Percentiles rank a stretch among this genome's conserved stretches.
phyloP scores from a whole-genome alignment of 1,140 invertebrate genomes.

The Papilio aristodemus region DNA sequence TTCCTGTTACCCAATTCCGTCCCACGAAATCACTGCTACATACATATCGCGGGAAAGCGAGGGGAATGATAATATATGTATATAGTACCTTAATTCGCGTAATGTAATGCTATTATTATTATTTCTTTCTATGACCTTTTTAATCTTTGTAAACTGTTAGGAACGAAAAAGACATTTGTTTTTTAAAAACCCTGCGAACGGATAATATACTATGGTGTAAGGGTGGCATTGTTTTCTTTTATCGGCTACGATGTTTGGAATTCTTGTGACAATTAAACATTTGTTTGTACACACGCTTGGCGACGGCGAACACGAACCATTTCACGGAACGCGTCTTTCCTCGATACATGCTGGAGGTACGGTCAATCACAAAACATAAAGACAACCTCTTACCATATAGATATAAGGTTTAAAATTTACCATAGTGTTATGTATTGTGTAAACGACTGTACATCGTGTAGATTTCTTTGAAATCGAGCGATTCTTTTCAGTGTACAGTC shows the following conservation, averaged over 20 bases:
- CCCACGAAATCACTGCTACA: too few species aligned
- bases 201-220: constrained; percentile 16
- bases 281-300: constrained; percentile 63
- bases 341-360: constrained; percentile 38
- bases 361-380: constrained; percentile 15
- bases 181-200: neutral
- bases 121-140: neutral
- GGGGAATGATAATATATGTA: too few species aligned
- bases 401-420: constrained; percentile 4
- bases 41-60: too few species aligned
- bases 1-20: too few species aligned
- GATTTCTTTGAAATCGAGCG: constrained; percentile 38
- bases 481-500: neutral
- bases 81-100: too few species aligned
- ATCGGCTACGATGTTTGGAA: constrained; percentile 56
- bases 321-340: constrained; percentile 57
- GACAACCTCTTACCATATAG: neutral
- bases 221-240: constrained; percentile 55
- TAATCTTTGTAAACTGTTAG: neutral
- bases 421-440: neutral
- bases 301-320: constrained; percentile 47
- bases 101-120: too few species aligned
- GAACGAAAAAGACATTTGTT: too few species aligned
- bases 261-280: constrained; percentile 64
- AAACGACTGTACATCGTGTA: neutral